Base-by-base conservation (phyloP, 2,888 invertebrate species). In the Phyllotreta striolata region DNA sequence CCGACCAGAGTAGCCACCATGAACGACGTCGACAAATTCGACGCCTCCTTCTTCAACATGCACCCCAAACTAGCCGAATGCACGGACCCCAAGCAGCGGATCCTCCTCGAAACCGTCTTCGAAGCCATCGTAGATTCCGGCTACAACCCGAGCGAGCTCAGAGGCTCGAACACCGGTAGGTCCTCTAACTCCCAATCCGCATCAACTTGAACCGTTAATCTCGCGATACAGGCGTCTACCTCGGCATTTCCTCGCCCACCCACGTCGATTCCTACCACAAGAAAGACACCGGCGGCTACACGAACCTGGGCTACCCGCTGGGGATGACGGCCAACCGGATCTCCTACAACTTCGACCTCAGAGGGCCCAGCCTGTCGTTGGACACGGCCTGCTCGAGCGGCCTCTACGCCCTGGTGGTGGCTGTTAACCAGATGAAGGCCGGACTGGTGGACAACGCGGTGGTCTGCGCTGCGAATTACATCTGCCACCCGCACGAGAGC, bases 91-190 rank as follows among this genome's bases (percentile, higher is more conserved):
- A 66, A 72, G 34, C 67, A 73, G 0, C 61, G 77, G 60, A 63
- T 74, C 7, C 64, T 75, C 13, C 52, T 73, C 0, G 77, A 77
- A 68, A 65, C 68, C 1, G 70, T 69, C 10, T 72, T 68, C 41
- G 77, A 76, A 56, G 69, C 73, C 13, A 70, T 77, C 1, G 62
- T 75, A 1, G 77, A 77, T 56, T 72, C 76, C 46, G 75, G 75
- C 1, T 64, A 67, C 39, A 76, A 75, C 62, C 74, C 74, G 3
- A 60, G 59, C 2, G 74, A 75, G 54, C 12, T 76, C 1, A 64
- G 72, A 54, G 76, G 76, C 6, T 52, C 68, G 0, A 72, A 65
- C 47, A 74, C 73, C 12, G 76, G 74, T 69, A 55, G 52, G 12
- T 35, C 24, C 39, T 2, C n/a, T 57, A 35, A 34, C 43, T 35